Conservation (phyloP, 1,140 invertebrate genomes). For the Homarus americanus region DNA sequence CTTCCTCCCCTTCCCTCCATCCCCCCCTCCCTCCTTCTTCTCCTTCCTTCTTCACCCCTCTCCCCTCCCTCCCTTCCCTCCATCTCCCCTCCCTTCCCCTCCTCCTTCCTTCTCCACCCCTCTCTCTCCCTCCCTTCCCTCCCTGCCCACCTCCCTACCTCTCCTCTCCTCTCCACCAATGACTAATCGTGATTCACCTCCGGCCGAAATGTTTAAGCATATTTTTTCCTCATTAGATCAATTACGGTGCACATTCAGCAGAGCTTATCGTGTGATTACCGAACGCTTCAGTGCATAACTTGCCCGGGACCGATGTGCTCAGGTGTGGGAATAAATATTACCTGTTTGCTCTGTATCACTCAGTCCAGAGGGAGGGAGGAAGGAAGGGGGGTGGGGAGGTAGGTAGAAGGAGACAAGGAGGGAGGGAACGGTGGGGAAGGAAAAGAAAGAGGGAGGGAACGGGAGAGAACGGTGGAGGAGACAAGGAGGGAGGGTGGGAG, state of each 20-base stretch:
- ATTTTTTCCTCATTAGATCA: slow-evolving; percentile 60
- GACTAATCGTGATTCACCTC: not conserved
- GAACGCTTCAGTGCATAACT: slow-evolving; percentile 25
- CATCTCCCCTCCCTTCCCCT: not conserved
- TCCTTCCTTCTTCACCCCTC: not conserved
- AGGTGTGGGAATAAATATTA: slow-evolving; percentile 42
- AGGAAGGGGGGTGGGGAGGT: not conserved
- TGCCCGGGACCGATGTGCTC: not conserved
- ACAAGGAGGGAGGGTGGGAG: not conserved
- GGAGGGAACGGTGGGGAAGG: not conserved
- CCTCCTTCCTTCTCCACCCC: not conserved
- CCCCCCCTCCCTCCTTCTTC: not conserved
- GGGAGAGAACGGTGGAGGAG: not conserved
- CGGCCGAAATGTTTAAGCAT: slow-evolving; percentile 39
- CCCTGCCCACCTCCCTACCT: not conserved
- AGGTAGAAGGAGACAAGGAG: not conserved
- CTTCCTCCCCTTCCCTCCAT: not conserved
- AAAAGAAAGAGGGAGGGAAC: too few species aligned
- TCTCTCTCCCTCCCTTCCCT: not conserved
- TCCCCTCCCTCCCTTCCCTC: not conserved
- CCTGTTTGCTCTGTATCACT: slow-evolving; percentile 52
- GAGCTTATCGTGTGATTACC: slow-evolving; percentile 33
- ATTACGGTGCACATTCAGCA: slow-evolving; percentile 21
- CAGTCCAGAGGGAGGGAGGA: not conserved
- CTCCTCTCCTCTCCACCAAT: not conserved